Percentiles rank a stretch among this genome's conserved stretches.
These are phyloP conservation scores for Sphecodes monilicornis DNA, from an alignment of 2,888 invertebrate species.

Conservation along the genomic window DNA sequence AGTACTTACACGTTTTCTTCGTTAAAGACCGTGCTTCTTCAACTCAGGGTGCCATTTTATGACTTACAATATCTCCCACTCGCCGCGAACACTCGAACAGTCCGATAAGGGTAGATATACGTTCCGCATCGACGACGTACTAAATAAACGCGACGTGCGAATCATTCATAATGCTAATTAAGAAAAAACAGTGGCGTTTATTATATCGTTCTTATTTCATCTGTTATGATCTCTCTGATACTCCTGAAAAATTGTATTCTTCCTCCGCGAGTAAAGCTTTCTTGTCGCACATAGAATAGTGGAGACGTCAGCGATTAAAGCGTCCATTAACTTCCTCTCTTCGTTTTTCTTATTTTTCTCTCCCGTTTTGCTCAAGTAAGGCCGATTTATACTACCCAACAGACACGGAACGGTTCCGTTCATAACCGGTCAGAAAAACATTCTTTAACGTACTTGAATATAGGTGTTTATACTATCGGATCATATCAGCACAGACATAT, in stretches of 20 bases:
- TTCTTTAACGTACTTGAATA: too few species aligned
- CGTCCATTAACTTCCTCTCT: constrained; percentile 37
- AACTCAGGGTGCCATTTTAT: constrained; percentile 83
- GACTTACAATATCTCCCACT: constrained; percentile 48
- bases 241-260: constrained; percentile 46
- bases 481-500: too few species aligned
- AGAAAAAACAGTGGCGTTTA: constrained; percentile 22
- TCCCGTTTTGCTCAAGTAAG: constrained; percentile 64
- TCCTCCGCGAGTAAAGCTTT: constrained; percentile 41
- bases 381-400: too few species aligned
- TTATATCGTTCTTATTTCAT: constrained; percentile 25
- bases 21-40: constrained; percentile 78
- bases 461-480: too few species aligned
- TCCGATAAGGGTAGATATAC: constrained; percentile 28
- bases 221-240: constrained; percentile 48
- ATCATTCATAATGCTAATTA: constrained; percentile 29
- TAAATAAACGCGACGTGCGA: constrained; percentile 16
- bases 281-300: constrained; percentile 58
- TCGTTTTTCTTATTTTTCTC: not conserved
- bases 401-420: too few species aligned
- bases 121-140: constrained; percentile 21
- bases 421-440: too few species aligned
- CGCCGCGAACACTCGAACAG: constrained; percentile 53
- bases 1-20: constrained; percentile 62
- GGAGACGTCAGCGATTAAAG: constrained; percentile 49